These are phyloP conservation scores for Stenolophus ochropezus DNA, from an alignment of 2,888 invertebrate species.

Conservation along the genomic window DNA sequence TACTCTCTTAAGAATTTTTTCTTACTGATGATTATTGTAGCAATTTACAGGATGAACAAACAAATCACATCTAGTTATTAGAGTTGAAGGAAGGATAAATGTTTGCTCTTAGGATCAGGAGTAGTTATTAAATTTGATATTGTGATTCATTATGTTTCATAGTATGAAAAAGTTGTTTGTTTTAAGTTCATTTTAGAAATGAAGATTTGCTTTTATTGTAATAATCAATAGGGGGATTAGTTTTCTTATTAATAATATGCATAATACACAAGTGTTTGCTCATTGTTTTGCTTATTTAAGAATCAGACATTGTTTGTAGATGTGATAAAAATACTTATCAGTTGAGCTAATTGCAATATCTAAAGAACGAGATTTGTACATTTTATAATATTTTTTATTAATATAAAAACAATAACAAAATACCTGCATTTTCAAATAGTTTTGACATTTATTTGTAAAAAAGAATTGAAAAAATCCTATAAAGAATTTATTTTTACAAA, in stretches of 20 bases:
- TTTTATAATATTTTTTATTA: too few species aligned
- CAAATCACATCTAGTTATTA: neutral
- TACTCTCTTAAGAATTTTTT: constrained; percentile 15
- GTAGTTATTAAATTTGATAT: neutral
- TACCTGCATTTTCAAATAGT: too few species aligned
- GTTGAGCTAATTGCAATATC: too few species aligned
- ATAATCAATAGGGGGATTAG: neutral
- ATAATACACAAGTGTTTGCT: too few species aligned
- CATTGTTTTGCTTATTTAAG: too few species aligned
- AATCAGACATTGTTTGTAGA: too few species aligned
- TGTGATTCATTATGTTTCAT: neutral
- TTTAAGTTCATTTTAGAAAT: neutral
- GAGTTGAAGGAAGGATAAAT: neutral
- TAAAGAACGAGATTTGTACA: too few species aligned
- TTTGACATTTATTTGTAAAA: too few species aligned
- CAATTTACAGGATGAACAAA: constrained; percentile 8
- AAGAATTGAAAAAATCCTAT: too few species aligned
- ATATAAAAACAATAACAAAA: too few species aligned
- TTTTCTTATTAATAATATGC: neutral
- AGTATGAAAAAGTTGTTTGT: neutral
- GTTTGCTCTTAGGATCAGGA: neutral
- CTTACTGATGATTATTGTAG: constrained; percentile 21
- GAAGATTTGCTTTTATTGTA: neutral
- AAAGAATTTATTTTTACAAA: too few species aligned
- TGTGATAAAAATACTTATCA: too few species aligned